Conservation (phyloP, 2,113 vertebrate species). For the Bungarus multicinctus region DNA sequence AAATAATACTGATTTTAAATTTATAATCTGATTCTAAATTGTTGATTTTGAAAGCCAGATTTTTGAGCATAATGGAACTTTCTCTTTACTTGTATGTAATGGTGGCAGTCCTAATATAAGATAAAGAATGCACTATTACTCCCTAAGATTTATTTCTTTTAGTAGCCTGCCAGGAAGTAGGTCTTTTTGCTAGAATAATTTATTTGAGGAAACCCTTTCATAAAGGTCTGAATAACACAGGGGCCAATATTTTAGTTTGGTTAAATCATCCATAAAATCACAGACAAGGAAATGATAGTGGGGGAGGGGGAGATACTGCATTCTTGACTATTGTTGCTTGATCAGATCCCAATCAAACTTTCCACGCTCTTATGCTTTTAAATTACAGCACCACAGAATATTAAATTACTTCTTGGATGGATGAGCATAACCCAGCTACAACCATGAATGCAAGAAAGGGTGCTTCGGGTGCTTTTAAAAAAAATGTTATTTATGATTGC, state of each 20-base stretch:
- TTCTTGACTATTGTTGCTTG: constrained; percentile 36
- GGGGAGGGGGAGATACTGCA: not conserved
- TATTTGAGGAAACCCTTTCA: constrained; percentile 32
- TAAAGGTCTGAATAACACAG: constrained; percentile 48
- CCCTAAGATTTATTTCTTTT: not conserved
- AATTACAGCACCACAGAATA: constrained; percentile 51
- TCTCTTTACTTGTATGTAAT: not conserved
- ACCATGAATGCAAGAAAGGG: constrained; percentile 30
- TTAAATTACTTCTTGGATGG: constrained; percentile 61
- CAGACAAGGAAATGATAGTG: constrained; percentile 29
- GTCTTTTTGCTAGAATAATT: not conserved
- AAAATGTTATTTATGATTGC: constrained; percentile 62
- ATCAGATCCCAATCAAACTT: constrained; percentile 55
- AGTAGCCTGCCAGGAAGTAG: not conserved
- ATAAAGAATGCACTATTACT: not conserved
- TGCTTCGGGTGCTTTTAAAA: constrained; percentile 40
- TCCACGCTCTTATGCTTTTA: constrained; percentile 62
- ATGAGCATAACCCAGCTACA: constrained; percentile 44
- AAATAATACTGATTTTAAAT: not conserved
- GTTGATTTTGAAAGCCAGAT: not conserved
- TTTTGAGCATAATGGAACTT: not conserved
- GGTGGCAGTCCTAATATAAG: not conserved
- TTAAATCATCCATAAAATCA: constrained; percentile 53
- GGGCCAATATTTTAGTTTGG: not conserved
- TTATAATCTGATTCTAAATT: not conserved